A percentile compares a stretch with the other conserved stretches of the same genome.
These are phyloP conservation scores for Pachypeltis micranthus DNA, from an alignment of 1,140 invertebrate species.

Conservation along the genomic window DNA sequence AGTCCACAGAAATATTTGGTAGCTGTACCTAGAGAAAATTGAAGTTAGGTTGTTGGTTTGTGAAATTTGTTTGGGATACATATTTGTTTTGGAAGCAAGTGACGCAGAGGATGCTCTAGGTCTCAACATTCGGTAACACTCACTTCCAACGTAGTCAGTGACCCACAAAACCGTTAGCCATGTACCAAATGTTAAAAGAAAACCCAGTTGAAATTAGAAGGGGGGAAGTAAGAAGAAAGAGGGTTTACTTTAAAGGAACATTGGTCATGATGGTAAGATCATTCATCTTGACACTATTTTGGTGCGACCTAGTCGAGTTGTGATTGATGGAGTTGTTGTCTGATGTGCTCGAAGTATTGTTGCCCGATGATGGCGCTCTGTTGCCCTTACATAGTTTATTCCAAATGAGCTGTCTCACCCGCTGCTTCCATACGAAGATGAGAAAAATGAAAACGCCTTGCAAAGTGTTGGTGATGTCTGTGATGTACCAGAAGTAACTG, in stretches of 20 bases:
- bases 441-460: constrained; percentile 54
- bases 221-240: background rate
- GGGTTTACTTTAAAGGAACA: background rate
- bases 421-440: constrained; percentile 54
- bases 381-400: constrained; percentile 3
- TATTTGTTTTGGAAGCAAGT: too few species aligned
- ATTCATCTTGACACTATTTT: background rate
- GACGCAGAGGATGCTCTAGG: too few species aligned
- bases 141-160: too few species aligned
- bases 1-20: too few species aligned
- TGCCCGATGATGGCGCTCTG: background rate
- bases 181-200: background rate
- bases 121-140: too few species aligned
- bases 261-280: background rate
- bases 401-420: constrained; percentile 17
- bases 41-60: too few species aligned
- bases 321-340: background rate
- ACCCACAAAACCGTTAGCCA: background rate
- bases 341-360: background rate
- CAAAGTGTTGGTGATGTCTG: constrained; percentile 46
- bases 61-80: background rate
- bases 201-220: background rate
- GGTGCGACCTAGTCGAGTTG: constrained; percentile 1
- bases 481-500: constrained; percentile 46
- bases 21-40: too few species aligned